Evolutionary conservation across 37 sponge, comb jelly and placozoan genomes (phyloP), one percentile per base, ranked within the genome.

Genomic region (Aphrocallistes beatrix): DNA sequence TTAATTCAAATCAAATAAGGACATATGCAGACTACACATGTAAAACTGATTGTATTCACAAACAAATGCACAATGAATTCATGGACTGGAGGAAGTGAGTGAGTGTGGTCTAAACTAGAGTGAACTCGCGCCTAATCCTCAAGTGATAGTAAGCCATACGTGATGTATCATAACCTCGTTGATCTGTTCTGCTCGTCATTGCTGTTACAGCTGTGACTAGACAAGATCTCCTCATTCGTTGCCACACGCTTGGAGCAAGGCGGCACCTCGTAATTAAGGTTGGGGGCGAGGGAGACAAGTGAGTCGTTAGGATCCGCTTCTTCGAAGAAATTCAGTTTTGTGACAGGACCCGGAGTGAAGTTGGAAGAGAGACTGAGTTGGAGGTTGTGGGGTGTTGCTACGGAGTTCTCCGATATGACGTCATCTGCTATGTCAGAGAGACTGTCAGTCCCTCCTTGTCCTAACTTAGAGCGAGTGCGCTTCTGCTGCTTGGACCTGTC

Each of bases 241-340:
- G 75, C 75, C 34, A 60, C 75, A 13, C 75, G 75, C 75, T 60
- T 60, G 21, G 75, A 60, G 25, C 32, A 60, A 28, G 75, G 75
- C 10, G 75, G 75, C 25, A 60, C 75, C 17, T 60, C 75, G 34
- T 60, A 60, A 30, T 60, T 60, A 6, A 60, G 75, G 75, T 21
- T 60, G 25, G 75, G 75, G 8, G 34, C 75, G 3, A 60, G 75
- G 6, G 75, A 60, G 75, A 60, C 34, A 6, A 60, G 34, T 6
- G 75, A 60, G 75, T 60, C 75, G 75, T 60, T 60, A 6, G 75
- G 75, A 60, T 60, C 75, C 34, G 75, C 32, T 60, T 60, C 75
- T 60, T 60, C 75, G 34, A 19, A 60, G 75, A 60, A 60, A 60
- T 60, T 21, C 28, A 60, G 75, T 60, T 60, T 60, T 1, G 75